Evolutionary conservation across 2,797 vertebrate species (phyloP), one percentile per base, ranked within the genome.

Genomic region (Pseudomugil gertrudae): DNA sequence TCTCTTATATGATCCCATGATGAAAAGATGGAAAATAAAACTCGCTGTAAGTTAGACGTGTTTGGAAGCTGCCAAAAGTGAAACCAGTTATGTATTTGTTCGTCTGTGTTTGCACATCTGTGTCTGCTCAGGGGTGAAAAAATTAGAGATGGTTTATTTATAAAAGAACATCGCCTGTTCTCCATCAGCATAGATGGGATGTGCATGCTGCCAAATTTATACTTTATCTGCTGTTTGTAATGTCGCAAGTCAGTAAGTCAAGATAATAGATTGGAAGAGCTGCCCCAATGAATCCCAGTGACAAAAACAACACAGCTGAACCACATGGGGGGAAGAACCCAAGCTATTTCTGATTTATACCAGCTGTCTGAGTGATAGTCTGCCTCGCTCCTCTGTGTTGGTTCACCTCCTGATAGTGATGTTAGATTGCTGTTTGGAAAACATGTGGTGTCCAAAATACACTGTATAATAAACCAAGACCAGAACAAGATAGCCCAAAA

Each of bases 211-310:
- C 76, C 82, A 84, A 50, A 59, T 69, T 36, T 33, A 50, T 76
- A 78, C 33, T 87, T 86, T 81, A 85, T 86, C 85, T 84, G 67
- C 72, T 43, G 63, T 72, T 67, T 70, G 69, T 61, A 81, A 75
- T 73, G 63, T 62, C 27, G 26, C 56, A 60, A 60, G 66, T 56
- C 51, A 14, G 67, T 60, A 11, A 52, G 54, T 55, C 48, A 17
- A 74, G 74, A 74, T 82, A 43, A 80, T 29, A 62, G 57, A 81
- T 71, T 6, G 35, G 60, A 55, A 56, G 55, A 64, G 45, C 48
- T 21, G 65, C 29, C 47, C 53, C 51, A 48, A 72, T 72, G 69
- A 81, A 65, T 76, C 74, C 69, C 62, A 7, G 55, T 35, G 76
- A 74, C 72, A 45, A 57, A 76, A 74, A 72, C 62, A 80, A 78